phyloP scores from a whole-genome alignment of 1,140 invertebrate genomes.

The Wiebesia pumilae region DNA sequence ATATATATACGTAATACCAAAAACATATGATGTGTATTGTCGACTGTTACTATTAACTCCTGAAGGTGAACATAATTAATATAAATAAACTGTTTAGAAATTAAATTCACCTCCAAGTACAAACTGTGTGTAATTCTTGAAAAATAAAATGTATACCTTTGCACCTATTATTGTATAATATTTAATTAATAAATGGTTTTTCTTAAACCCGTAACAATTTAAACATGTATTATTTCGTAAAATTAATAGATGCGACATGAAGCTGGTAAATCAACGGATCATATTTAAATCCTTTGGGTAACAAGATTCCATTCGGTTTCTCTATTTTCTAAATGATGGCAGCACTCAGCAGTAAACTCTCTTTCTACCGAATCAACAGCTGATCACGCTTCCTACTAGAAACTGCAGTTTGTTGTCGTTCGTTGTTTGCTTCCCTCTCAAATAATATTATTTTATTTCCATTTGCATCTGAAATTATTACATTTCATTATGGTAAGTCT shows the following conservation, averaged over 20 bases:
- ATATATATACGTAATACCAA: background rate
- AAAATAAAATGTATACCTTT: background rate
- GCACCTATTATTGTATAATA: background rate
- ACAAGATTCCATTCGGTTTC: background rate
- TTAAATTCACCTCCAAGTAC: conserved; percentile 4
- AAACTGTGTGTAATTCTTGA: background rate
- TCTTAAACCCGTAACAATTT: background rate
- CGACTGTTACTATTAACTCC: background rate
- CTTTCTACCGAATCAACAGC: background rate
- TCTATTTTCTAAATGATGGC: background rate
- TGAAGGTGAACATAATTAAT: background rate
- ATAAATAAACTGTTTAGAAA: background rate
- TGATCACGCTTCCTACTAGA: background rate
- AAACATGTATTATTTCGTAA: background rate
- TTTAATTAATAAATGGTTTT: background rate
- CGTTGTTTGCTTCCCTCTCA: background rate
- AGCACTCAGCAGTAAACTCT: background rate
- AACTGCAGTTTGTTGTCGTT: background rate
- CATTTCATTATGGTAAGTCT: background rate
- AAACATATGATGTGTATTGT: background rate
- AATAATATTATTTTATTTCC: background rate
- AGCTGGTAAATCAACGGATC: background rate
- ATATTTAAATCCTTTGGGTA: background rate
- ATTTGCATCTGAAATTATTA: background rate
- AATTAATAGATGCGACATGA: background rate